These are phyloP conservation scores for Vombatus ursinus DNA, from an alignment of 2,113 vertebrate species.

Conservation along the genomic window DNA sequence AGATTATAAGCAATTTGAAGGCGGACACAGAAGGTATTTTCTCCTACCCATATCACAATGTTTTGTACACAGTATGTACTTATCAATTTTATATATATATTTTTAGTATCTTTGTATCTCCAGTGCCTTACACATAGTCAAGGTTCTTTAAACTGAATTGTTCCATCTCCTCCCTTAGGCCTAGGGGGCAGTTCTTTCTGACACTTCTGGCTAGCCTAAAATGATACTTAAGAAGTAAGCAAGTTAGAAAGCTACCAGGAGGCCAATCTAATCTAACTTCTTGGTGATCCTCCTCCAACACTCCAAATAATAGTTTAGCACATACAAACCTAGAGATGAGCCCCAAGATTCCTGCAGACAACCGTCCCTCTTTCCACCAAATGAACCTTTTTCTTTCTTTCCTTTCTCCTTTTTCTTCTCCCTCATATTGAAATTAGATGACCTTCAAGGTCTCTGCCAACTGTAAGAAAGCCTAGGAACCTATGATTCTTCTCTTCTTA, in stretches of 20 bases:
- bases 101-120: not conserved
- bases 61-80: not conserved
- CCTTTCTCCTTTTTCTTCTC: not conserved
- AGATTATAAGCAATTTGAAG: too few species aligned
- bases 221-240: not conserved
- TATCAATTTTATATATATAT: too few species aligned
- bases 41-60: not conserved
- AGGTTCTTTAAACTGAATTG: not conserved
- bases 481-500: not conserved
- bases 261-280: not conserved
- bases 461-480: not conserved
- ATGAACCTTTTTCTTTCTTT: not conserved
- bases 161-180: not conserved
- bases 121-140: not conserved
- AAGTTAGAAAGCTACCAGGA: not conserved
- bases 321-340: not conserved
- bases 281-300: not conserved
- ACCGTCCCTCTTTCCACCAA: not conserved
- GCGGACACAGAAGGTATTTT: not conserved
- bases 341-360: not conserved
- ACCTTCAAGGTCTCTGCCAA: not conserved
- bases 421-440: not conserved
- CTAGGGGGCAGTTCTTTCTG: not conserved
- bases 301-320: not conserved
- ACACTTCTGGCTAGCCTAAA: not conserved